Evolutionary conservation across 92 coral and sea anemone species (phyloP), one percentile per base, ranked within the genome.

Genomic region (Epizoanthus scotinus): DNA sequence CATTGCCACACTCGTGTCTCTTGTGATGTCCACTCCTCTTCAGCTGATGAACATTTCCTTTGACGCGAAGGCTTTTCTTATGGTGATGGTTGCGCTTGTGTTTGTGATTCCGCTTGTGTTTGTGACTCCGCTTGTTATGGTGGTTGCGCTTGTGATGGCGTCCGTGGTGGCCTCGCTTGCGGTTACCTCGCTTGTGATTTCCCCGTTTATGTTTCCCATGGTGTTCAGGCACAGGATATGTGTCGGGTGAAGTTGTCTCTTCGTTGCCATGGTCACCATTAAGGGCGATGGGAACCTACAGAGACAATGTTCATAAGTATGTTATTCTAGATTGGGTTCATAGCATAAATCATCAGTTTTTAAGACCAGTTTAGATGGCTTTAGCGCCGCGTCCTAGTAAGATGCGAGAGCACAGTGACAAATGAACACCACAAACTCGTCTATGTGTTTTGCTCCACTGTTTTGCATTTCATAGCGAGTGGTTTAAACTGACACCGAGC

Each of bases 171-270:
- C 63, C 49, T 22, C 25, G 53, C 31, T 73, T 73, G 65, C 20
- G 31, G 21, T 34, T n/a, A 10, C 31, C 56, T 14, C 53, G 26
- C 34, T 40, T 55, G 31, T 56, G 42, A 0, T 73, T 55, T 55
- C 50, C 19, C 79, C 62, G 38, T 49, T 73, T 55, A 9, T 56
- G 79, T 55, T 73, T 9, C 52, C 47, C 28, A 15, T 56, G 63
- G 44, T 53, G 78, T n/a, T 6, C 36, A 49, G 55, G 42, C 13
- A 21, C 18, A 24, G 27, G 64, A 18, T 50, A 18, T 26, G 64
- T 55, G 4, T 6, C 57, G 15, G 34, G 26, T 29, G 79, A 56
- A 15, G 58, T 26, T 9, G 34, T 7, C 47, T 73, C 50, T 56
- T 73, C 58, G 64, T 20, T 31, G 28, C 40, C 44, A 34, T 55